Conservation (phyloP, 2,888 invertebrate species). For the Pachycephus smyrnensis region DNA sequence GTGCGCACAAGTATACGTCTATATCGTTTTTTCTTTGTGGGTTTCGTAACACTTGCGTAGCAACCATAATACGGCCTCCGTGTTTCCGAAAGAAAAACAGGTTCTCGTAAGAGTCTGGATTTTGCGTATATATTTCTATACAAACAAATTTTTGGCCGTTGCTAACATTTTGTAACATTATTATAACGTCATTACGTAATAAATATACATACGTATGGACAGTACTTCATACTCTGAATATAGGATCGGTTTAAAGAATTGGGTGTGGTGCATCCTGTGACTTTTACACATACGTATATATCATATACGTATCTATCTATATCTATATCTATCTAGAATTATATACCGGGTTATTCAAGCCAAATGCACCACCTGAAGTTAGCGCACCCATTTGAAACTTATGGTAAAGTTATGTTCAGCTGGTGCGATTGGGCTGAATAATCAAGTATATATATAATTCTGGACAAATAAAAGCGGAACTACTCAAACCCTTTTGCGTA, state of each 20-base stretch:
- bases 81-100: neutral
- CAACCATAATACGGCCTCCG: neutral
- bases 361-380: neutral
- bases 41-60: neutral
- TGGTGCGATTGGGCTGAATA: neutral
- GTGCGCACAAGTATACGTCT: neutral
- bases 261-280: neutral
- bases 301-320: neutral
- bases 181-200: neutral
- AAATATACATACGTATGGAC: neutral
- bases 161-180: neutral
- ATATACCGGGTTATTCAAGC: neutral
- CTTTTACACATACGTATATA: neutral
- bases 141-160: neutral
- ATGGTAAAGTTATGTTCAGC: too few relatives aligned
- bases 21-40: neutral
- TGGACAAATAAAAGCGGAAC: neutral
- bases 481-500: neutral
- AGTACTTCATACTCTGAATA: neutral
- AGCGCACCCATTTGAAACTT: too few relatives aligned
- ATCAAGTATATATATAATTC: neutral
- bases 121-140: neutral
- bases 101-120: neutral
- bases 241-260: neutral
- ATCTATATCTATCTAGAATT: neutral